Evolutionary conservation across 2,888 invertebrate species (phyloP), one percentile per base, ranked within the genome.

Genomic region (Diarsia brunnea): DNA sequence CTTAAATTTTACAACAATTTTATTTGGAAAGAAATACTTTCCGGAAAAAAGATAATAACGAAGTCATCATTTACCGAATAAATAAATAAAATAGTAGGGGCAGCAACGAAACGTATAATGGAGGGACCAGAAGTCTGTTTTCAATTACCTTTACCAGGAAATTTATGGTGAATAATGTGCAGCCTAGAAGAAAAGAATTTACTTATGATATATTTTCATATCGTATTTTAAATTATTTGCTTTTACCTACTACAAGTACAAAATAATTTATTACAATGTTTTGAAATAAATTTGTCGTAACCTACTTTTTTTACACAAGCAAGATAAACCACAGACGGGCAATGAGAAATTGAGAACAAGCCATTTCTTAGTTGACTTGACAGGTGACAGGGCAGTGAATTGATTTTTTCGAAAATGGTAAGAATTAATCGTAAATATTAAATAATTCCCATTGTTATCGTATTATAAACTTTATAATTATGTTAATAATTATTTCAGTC

Each of bases 401-500:
- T 96, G 96, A 96, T 96, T 96, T 96, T 94, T 94, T 92, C 92
- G 89, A 94, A 95, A 94, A 96, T 96, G 96, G 96, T 96, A 93
- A 94, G 93, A 89, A 84, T 87, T 88, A 86, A 79, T 89, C 87
- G 89, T 89, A 89, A 91, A 90, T 91, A 89, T 84, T 87, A 74
- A 85, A 87, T 89, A 79, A 85, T 81, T 81, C 69, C 53, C 27
- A 47, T 76, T 66, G 21, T 60, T 82, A 81, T 58, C 58, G 43
- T 47, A 49, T 60, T 16, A 73, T 66, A 71, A 76, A 78, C 77
- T 38, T 75, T 53, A 73, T 83, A 86, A 88, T 67, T 43, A 93
- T 92, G 89, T 88, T 78, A 82, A 75, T 89, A 89, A 80, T 90
- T 89, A 76, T 95, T 95, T 67, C 92, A 98, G 98, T 98, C 98